Conservation (phyloP, 1,140 invertebrate species). For the Rhynchophorus ferrugineus region DNA sequence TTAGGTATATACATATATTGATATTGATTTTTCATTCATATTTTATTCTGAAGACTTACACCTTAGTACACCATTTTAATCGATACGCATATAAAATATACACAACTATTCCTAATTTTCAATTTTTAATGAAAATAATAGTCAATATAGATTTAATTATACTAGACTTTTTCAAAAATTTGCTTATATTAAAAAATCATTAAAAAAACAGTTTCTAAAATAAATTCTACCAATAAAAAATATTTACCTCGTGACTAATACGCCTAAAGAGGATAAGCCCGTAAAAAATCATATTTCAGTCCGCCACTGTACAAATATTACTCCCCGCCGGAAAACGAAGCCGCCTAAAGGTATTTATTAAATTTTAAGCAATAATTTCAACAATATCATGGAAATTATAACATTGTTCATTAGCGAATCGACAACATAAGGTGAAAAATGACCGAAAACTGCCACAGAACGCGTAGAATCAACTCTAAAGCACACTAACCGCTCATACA, state of each 20-base stretch:
- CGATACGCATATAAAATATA: too few relatives aligned
- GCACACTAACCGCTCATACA: constrained; percentile 5
- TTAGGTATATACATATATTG: too few relatives aligned
- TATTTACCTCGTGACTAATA: constrained; percentile 1
- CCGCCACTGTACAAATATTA: constrained; percentile 9
- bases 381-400: background rate
- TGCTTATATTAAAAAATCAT: too few relatives aligned
- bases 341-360: background rate
- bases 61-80: too few relatives aligned
- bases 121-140: too few relatives aligned
- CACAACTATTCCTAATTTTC: too few relatives aligned
- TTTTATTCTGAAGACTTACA: too few relatives aligned
- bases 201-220: constrained; percentile 4
- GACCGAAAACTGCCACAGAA: background rate
- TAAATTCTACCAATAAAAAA: constrained; percentile 1
- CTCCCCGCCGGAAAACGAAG: constrained; percentile 10
- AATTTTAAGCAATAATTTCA: background rate
- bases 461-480: constrained; percentile 2
- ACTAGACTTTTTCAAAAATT: too few relatives aligned
- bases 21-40: too few relatives aligned
- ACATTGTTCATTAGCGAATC: background rate
- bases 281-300: constrained; percentile 5
- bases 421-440: constrained; percentile 2
- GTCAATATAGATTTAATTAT: too few relatives aligned
- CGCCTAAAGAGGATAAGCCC: background rate